Evolutionary conservation across 2,888 invertebrate genomes (phyloP).

Genomic region (Cybosia mesomella): DNA sequence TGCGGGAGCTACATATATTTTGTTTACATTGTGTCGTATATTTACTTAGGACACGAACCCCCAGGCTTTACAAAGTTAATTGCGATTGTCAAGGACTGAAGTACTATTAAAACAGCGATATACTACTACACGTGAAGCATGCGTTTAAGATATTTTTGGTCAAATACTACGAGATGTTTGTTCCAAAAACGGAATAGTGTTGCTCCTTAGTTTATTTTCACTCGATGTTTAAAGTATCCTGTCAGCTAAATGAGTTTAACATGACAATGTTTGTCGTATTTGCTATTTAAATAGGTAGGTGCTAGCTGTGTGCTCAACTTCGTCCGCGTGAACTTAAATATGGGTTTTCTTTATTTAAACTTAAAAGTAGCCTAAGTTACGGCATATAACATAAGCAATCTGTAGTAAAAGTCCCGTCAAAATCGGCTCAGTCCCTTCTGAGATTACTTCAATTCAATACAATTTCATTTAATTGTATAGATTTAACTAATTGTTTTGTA

Average conservation of each 20-base stretch:
- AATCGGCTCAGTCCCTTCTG: too few relatives aligned
- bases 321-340: slow-evolving; percentile 17
- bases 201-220: slow-evolving; percentile 67
- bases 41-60: slow-evolving; percentile 70
- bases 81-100: slow-evolving; percentile 58
- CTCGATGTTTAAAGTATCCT: slow-evolving; percentile 67
- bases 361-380: too few relatives aligned
- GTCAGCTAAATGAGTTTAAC: slow-evolving; percentile 65
- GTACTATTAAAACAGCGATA: slow-evolving; percentile 40
- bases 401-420: too few relatives aligned
- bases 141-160: slow-evolving; percentile 57
- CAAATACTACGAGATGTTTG: slow-evolving; percentile 60
- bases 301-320: background rate
- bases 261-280: slow-evolving; percentile 60
- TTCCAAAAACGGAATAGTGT: slow-evolving; percentile 65
- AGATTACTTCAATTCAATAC: too few relatives aligned
- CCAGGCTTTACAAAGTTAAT: slow-evolving; percentile 63
- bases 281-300: slow-evolving; percentile 39
- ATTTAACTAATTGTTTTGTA: too few relatives aligned
- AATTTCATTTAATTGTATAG: too few relatives aligned
- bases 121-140: slow-evolving; percentile 45
- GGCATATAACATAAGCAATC: too few relatives aligned
- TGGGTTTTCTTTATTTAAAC: slow-evolving; percentile 16
- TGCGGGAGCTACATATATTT: slow-evolving; percentile 44
- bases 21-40: slow-evolving; percentile 60